Conservation (phyloP, 1,140 invertebrate species). For the Pararge aegeria region DNA sequence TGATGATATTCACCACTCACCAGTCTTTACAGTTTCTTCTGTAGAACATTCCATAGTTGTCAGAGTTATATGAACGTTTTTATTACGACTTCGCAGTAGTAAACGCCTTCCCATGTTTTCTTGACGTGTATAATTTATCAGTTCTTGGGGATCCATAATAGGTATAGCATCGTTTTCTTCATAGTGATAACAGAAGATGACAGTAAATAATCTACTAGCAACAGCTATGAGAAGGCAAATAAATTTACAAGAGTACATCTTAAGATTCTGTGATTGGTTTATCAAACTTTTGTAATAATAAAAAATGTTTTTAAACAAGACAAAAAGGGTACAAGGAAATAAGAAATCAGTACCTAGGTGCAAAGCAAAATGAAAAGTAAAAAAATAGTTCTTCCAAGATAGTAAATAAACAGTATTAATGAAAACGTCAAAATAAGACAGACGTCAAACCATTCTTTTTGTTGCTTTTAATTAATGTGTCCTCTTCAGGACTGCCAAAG, state of each 20-base stretch:
- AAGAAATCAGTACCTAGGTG: no score
- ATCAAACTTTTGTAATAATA: no score
- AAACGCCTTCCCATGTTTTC: constrained; percentile 5
- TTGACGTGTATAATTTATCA: constrained; percentile 3
- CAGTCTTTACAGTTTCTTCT: constrained; percentile 1
- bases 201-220: not conserved
- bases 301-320: not conserved
- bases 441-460: no score
- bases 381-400: no score
- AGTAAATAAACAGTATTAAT: no score
- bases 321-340: not conserved
- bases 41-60: not conserved
- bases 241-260: not conserved
- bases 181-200: constrained; percentile 7
- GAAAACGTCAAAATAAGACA: no score
- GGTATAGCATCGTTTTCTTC: constrained; percentile 5
- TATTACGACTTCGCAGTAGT: not conserved
- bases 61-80: constrained; percentile 1
- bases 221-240: not conserved
- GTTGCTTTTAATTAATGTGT: no score
- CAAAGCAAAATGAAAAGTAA: no score
- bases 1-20: not conserved
- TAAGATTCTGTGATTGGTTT: not conserved
- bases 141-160: constrained; percentile 10
- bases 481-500: no score